Percentiles rank a stretch among this genome's conserved stretches.
Evolutionary conservation across 2,113 vertebrate species (phyloP).

Genomic region (Paedocypris sp.): DNA sequence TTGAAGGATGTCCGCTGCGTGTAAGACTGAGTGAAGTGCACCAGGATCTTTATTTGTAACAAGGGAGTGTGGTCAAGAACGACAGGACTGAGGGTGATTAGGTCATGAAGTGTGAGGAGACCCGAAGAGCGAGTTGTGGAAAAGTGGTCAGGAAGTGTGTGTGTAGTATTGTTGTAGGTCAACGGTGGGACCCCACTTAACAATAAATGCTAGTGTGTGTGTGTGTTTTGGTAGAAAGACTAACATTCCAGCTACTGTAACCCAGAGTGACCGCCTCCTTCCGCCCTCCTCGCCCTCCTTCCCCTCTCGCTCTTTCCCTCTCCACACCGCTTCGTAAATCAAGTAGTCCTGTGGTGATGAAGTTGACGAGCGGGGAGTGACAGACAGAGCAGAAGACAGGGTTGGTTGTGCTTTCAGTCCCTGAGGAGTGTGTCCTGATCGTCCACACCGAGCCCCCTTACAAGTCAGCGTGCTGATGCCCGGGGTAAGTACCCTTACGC

Average conservation of each 20-base stretch:
- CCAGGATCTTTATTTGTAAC: no score
- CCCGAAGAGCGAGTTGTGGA: no score
- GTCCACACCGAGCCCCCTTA: neutral
- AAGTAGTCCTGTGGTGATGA: no score
- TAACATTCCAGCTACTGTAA: slow-evolving; percentile 42
- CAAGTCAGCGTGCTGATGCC: neutral
- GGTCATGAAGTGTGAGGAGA: no score
- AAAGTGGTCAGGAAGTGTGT: no score
- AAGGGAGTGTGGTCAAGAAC: no score
- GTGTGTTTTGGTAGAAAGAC: slow-evolving; percentile 5
- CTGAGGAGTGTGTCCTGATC: neutral
- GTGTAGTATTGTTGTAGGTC: no score
- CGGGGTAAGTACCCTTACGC: slow-evolving; percentile 15
- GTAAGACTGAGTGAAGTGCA: no score
- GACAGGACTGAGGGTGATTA: no score
- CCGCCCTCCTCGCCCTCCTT: slow-evolving; percentile 11
- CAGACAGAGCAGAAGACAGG: slow-evolving; percentile 20
- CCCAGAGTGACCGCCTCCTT: slow-evolving; percentile 11
- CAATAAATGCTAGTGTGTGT: no score
- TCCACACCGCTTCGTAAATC: slow-evolving; percentile 18
- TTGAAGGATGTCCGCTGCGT: no score
- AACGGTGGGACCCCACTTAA: no score
- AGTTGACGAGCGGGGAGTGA: slow-evolving; percentile 14
- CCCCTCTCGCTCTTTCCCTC: slow-evolving; percentile 7
- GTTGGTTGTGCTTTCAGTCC: neutral